Percentiles rank a stretch among this genome's conserved stretches.
Conservation (phyloP, 2,888 invertebrate genomes). For the Amiota minor region DNA sequence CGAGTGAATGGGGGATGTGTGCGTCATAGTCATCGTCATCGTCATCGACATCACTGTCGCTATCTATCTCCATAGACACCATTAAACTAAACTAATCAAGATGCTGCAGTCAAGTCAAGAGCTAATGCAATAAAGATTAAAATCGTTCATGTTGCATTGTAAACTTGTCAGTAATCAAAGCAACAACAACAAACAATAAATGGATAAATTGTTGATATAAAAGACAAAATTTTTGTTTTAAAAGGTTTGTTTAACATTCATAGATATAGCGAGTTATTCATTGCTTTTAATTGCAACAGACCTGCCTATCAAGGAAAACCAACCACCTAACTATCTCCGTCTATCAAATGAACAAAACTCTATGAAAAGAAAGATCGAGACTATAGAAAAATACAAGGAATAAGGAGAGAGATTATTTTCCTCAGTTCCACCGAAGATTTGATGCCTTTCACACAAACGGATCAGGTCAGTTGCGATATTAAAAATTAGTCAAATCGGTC, state of each 20-base stretch:
- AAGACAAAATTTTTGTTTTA: constrained; percentile 27
- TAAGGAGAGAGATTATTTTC: too few relatives aligned
- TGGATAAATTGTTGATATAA: constrained; percentile 10
- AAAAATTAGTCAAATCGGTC: too few relatives aligned
- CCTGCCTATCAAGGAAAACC: constrained; percentile 19
- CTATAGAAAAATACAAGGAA: too few relatives aligned
- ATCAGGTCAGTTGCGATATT: too few relatives aligned
- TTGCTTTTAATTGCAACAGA: constrained; percentile 11
- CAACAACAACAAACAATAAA: constrained; percentile 16
- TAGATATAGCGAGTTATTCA: constrained; percentile 45
- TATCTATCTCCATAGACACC: background rate
- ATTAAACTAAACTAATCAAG: background rate
- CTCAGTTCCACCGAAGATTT: constrained; percentile 33
- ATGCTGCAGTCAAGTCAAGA: background rate
- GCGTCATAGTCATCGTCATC: background rate
- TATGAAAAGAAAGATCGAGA: too few relatives aligned
- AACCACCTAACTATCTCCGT: constrained; percentile 20
- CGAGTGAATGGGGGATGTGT: background rate
- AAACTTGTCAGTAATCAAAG: constrained; percentile 52
- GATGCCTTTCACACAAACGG: constrained; percentile 11
- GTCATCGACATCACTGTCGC: background rate
- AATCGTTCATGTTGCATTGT: constrained; percentile 34
- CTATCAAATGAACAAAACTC: too few relatives aligned
- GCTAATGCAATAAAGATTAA: constrained; percentile 38
- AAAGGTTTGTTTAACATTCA: constrained; percentile 45